Percentiles rank a stretch among this genome's conserved stretches.
Conservation (phyloP, 2,888 invertebrate species). For the Andrena fulva region DNA sequence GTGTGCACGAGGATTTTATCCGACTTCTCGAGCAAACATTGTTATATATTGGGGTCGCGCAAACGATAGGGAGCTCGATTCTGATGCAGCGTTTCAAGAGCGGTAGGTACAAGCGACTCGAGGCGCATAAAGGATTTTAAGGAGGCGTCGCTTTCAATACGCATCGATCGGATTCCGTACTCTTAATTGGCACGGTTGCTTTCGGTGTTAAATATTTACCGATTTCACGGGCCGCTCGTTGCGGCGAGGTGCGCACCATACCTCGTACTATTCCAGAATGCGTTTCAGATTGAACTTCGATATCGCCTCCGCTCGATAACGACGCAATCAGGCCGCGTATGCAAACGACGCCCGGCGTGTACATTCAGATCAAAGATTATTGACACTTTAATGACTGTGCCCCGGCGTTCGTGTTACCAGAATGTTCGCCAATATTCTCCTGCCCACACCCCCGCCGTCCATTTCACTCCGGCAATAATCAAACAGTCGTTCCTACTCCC, state of each 20-base stretch:
- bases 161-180: background rate
- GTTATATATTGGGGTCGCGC: constrained; percentile 52
- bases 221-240: constrained; percentile 8
- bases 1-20: constrained; percentile 70
- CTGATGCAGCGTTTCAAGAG: constrained; percentile 23
- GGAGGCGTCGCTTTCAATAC: background rate
- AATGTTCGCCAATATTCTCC: constrained; percentile 15
- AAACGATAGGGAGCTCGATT: constrained; percentile 38
- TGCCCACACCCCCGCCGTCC: background rate
- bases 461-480: background rate
- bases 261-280: background rate
- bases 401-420: constrained; percentile 15
- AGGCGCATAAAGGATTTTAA: constrained; percentile 14
- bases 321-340: constrained; percentile 17
- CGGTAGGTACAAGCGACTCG: background rate
- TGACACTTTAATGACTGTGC: constrained; percentile 28
- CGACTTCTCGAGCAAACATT: constrained; percentile 69
- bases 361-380: constrained; percentile 26
- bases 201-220: background rate
- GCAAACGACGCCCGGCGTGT: constrained; percentile 22
- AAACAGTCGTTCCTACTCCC: too few relatives aligned
- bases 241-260: background rate
- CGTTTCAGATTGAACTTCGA: constrained; percentile 21
- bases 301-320: constrained; percentile 8
- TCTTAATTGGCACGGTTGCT: background rate